Evolutionary conservation across 2,797 vertebrate genomes (phyloP).

Genomic region (Rallus crepitans): DNA sequence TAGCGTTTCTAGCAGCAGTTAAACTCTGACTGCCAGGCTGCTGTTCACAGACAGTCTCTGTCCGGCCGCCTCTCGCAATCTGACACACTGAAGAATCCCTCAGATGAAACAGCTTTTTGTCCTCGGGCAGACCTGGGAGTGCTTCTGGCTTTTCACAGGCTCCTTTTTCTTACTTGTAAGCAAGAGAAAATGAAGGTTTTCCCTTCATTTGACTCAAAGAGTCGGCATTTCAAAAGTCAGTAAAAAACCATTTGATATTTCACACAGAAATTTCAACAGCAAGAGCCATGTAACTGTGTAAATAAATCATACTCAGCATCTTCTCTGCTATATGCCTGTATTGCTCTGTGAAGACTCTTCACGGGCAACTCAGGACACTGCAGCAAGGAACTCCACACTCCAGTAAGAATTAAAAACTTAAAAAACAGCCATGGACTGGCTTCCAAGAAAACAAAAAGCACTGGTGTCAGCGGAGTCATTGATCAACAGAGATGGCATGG

Average conservation of each 20-base stretch:
- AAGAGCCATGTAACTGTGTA: neutral
- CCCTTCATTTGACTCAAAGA: neutral
- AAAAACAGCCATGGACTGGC: neutral
- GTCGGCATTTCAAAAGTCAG: neutral
- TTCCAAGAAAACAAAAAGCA: neutral
- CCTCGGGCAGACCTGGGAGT: slow-evolving; percentile 18
- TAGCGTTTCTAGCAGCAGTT: neutral
- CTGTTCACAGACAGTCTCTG: slow-evolving; percentile 16
- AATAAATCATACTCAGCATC: neutral
- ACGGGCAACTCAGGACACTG: neutral
- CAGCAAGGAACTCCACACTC: neutral
- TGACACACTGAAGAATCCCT: slow-evolving; percentile 18
- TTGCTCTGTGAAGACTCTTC: neutral
- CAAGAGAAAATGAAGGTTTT: neutral
- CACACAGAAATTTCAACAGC: neutral
- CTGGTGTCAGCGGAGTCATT: neutral
- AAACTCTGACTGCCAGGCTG: neutral
- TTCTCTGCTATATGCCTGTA: neutral
- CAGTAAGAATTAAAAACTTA: neutral
- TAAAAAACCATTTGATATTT: neutral
- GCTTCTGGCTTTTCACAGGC: neutral
- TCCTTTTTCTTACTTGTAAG: neutral
- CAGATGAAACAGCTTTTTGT: slow-evolving; percentile 47
- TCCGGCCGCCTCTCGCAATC: neutral
- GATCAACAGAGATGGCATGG: fast-evolving